phyloP scores from a whole-genome alignment of 64 coral and sea anemone genomes.

The Catalaphyllia jardinei region DNA sequence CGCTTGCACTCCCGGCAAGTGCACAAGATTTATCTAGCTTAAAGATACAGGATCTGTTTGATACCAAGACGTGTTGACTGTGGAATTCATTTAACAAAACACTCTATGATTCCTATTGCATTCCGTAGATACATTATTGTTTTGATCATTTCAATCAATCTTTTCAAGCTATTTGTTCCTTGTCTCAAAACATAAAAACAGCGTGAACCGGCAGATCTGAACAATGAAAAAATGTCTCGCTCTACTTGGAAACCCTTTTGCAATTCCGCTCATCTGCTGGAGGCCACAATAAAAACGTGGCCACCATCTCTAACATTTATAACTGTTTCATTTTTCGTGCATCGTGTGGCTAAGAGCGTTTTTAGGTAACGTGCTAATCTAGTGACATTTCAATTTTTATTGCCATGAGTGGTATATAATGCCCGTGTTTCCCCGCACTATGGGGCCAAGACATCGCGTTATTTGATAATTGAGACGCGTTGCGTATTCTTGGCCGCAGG shows the following conservation, averaged over 20 bases:
- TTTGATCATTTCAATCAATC: background rate
- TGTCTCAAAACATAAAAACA: background rate
- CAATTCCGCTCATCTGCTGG: background rate
- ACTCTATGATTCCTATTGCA: background rate
- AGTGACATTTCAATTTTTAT: background rate
- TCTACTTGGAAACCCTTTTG: background rate
- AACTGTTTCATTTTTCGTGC: too few relatives aligned
- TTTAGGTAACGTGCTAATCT: background rate
- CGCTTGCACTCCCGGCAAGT: background rate
- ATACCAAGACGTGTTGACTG: background rate
- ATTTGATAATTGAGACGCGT: conserved; percentile 10
- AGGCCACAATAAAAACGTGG: background rate
- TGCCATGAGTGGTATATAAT: background rate
- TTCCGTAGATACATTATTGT: background rate
- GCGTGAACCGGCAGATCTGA: background rate
- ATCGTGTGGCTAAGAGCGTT: too few relatives aligned
- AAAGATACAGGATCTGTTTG: background rate
- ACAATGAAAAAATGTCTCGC: conserved; percentile 3
- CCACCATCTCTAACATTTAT: too few relatives aligned
- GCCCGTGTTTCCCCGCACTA: background rate
- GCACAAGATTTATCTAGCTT: background rate
- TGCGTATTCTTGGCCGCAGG: background rate
- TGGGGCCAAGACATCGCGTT: background rate
- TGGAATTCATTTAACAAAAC: background rate
- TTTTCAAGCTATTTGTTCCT: background rate